Percentiles rank a stretch among this genome's conserved stretches.
Conservation (phyloP, 2,888 invertebrate genomes). For the Hermaeophaga mercurialis region DNA sequence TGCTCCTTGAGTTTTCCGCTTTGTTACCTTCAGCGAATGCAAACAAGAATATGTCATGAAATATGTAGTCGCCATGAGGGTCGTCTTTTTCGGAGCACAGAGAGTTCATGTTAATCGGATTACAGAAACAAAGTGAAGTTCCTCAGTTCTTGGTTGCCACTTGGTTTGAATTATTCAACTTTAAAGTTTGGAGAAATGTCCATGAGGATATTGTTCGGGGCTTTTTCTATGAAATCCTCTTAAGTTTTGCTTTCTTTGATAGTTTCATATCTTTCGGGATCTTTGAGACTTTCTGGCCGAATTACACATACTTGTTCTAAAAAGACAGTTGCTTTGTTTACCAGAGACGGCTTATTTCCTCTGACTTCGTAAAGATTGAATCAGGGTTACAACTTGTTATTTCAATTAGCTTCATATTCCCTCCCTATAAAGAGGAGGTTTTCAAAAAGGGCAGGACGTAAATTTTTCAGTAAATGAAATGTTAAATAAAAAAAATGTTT, state of each 20-base stretch:
- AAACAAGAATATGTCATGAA: conserved; percentile 38
- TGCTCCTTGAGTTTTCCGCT: not conserved
- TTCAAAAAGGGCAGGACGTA: too few relatives aligned
- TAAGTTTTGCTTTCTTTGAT: conserved; percentile 20
- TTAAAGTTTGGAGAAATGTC: conserved; percentile 21
- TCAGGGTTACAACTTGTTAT: too few relatives aligned
- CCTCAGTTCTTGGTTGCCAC: conserved; percentile 22
- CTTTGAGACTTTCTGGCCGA: not conserved
- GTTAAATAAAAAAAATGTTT: too few relatives aligned
- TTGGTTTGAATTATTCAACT: conserved; percentile 25
- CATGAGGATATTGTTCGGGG: conserved; percentile 19
- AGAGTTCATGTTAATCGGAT: conserved; percentile 39
- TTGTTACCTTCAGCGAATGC: conserved; percentile 27
- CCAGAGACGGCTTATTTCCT: too few relatives aligned
- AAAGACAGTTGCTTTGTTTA: too few relatives aligned
- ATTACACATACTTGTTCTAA: not conserved
- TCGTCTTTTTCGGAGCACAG: conserved; percentile 34
- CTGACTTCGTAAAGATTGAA: too few relatives aligned
- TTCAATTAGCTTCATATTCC: too few relatives aligned
- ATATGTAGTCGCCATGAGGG: conserved; percentile 38
- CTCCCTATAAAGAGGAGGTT: too few relatives aligned
- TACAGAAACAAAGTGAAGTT: conserved; percentile 32
- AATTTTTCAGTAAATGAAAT: too few relatives aligned
- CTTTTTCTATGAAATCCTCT: conserved; percentile 21
- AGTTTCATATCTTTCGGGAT: conserved; percentile 18